These are phyloP conservation scores for Sinohyriopsis cumingii DNA, from an alignment of 2,888 invertebrate species.

Conservation along the genomic window DNA sequence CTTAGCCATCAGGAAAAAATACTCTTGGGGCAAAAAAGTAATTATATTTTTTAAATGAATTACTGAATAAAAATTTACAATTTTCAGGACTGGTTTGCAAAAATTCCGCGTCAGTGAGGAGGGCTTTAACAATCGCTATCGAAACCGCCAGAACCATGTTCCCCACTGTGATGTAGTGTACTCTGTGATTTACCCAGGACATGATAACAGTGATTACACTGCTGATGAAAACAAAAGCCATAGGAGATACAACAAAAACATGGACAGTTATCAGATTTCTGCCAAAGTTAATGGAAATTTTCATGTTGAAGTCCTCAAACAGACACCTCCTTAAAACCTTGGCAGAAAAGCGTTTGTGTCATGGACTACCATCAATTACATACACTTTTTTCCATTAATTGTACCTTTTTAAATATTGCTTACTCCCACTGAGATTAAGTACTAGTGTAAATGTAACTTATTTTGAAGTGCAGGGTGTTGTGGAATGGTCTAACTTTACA, in stretches of 20 bases:
- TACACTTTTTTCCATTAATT: too few species aligned
- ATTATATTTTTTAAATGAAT: slow-evolving; percentile 2
- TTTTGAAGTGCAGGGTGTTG: too few species aligned
- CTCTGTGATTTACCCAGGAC: slow-evolving; percentile 58
- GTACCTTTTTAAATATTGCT: too few species aligned
- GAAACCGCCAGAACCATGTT: slow-evolving; percentile 39
- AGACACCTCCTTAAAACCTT: slow-evolving; percentile 11
- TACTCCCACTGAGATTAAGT: too few species aligned
- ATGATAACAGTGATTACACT: slow-evolving; percentile 61
- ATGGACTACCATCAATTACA: too few species aligned
- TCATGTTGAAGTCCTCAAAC: slow-evolving; percentile 39
- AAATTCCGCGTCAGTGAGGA: slow-evolving; percentile 62
- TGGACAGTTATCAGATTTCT: slow-evolving; percentile 52
- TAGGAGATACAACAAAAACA: slow-evolving; percentile 49
- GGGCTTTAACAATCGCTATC: slow-evolving; percentile 63
- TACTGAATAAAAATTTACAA: slow-evolving; percentile 19
- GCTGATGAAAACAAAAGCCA: slow-evolving; percentile 50
- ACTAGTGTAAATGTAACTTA: too few species aligned
- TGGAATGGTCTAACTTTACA: background rate
- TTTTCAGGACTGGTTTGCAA: slow-evolving; percentile 47
- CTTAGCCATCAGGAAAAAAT: too few species aligned
- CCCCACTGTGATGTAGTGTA: slow-evolving; percentile 63
- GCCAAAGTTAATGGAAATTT: slow-evolving; percentile 57
- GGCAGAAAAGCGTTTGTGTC: too few species aligned
- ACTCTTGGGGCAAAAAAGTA: too few species aligned